phyloP scores from a whole-genome alignment of 2,888 invertebrate genomes.

The Troilus luridus region DNA sequence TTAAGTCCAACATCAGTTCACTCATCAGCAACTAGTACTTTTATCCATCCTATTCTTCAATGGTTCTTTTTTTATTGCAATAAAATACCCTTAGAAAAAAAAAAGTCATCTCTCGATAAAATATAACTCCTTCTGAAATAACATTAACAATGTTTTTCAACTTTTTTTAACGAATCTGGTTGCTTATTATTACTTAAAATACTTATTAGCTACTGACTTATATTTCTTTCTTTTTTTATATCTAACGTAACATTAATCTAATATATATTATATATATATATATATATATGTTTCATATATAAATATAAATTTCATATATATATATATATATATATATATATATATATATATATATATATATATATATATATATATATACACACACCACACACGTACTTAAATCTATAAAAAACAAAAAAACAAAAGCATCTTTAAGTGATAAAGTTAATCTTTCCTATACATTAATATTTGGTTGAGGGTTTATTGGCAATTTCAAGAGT shows the following conservation, averaged over 20 bases:
- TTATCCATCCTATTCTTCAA: slow-evolving; percentile 53
- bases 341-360: slow-evolving; percentile 57
- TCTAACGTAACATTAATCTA: slow-evolving; percentile 61
- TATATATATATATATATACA: slow-evolving; percentile 53
- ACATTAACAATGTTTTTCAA: slow-evolving; percentile 42
- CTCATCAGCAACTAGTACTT: slow-evolving; percentile 47
- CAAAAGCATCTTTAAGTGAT: slow-evolving; percentile 61
- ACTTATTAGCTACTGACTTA: slow-evolving; percentile 66
- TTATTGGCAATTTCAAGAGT: slow-evolving; percentile 64
- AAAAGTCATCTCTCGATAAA: slow-evolving; percentile 54
- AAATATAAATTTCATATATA: slow-evolving; percentile 56
- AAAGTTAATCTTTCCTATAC: slow-evolving; percentile 62
- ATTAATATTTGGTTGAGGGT: slow-evolving; percentile 65
- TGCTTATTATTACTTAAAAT: slow-evolving; percentile 61
- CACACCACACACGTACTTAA: slow-evolving; percentile 39
- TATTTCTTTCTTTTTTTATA: slow-evolving; percentile 57
- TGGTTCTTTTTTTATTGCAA: slow-evolving; percentile 56
- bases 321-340: slow-evolving; percentile 59
- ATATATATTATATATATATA: slow-evolving; percentile 60
- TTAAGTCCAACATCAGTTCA: slow-evolving; percentile 53
- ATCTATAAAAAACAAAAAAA: slow-evolving; percentile 60
- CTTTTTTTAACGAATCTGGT: slow-evolving; percentile 33
- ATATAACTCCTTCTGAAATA: slow-evolving; percentile 52
- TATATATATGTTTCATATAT: slow-evolving; percentile 58
- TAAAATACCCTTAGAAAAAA: slow-evolving; percentile 52